These are phyloP conservation scores for Galaxias olidus DNA, from an alignment of 2,797 vertebrate genomes.

Conservation along the genomic window DNA sequence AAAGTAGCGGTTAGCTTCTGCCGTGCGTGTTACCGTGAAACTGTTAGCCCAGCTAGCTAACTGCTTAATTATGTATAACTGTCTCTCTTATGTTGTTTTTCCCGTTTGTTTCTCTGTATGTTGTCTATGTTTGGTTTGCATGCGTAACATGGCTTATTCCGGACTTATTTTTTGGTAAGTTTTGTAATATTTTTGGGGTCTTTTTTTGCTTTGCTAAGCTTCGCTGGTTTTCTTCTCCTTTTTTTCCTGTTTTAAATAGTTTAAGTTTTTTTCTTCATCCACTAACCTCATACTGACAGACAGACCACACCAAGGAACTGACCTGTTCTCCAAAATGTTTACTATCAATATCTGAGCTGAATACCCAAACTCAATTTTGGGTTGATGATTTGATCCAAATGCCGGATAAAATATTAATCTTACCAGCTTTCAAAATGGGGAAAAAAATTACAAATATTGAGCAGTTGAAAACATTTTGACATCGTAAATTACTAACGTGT, in stretches of 20 bases:
- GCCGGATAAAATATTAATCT: too few relatives aligned
- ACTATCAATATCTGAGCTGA: too few relatives aligned
- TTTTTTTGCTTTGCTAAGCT: constrained; percentile 71
- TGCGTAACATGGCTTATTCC: constrained; percentile 99
- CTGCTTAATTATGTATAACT: constrained; percentile 74
- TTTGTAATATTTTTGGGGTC: constrained; percentile 80
- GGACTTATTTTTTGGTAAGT: constrained; percentile 99
- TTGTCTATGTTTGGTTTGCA: constrained; percentile 89
- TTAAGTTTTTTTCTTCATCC: constrained; percentile 50
- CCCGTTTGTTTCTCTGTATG: constrained; percentile 84
- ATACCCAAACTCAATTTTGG: too few relatives aligned
- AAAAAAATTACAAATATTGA: too few relatives aligned
- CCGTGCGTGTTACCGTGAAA: constrained; percentile 43
- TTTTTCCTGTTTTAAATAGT: constrained; percentile 45
- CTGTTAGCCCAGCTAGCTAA: constrained; percentile 48
- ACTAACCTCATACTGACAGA: too few relatives aligned
- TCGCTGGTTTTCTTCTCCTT: constrained; percentile 33
- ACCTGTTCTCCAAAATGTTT: background rate
- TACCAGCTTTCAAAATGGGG: too few relatives aligned
- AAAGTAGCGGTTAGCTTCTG: constrained; percentile 25
- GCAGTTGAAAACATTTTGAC: too few relatives aligned
- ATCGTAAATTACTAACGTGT: too few relatives aligned
- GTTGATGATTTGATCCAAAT: too few relatives aligned
- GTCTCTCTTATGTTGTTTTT: constrained; percentile 93
- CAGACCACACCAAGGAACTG: constrained; percentile 14